Percentiles rank a stretch among this genome's conserved stretches.
phyloP scores from a whole-genome alignment of 2,888 invertebrate genomes.

The Sepiola atlantica region DNA sequence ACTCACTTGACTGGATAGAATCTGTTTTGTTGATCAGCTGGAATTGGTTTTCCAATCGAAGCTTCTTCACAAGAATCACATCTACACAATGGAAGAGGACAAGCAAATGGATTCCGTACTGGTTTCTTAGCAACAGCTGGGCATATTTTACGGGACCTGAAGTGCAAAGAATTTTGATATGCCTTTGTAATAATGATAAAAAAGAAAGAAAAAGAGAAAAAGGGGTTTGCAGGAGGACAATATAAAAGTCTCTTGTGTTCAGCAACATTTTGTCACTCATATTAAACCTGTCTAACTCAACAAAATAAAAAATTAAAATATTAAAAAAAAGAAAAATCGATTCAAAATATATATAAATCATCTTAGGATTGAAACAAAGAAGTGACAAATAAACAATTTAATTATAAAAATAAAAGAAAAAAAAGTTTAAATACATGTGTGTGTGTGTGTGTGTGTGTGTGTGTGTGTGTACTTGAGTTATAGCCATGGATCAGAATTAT shows the following conservation, averaged over 20 bases:
- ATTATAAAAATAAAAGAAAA: too few relatives aligned
- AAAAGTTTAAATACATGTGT: too few relatives aligned
- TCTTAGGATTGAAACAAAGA: too few relatives aligned
- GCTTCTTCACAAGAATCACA: constrained; percentile 61
- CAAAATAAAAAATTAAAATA: not conserved
- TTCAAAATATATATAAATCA: too few relatives aligned
- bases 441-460: too few relatives aligned
- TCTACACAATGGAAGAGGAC: constrained; percentile 64
- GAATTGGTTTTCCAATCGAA: not conserved
- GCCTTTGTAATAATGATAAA: not conserved
- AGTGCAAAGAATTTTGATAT: not conserved
- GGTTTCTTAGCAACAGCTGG: constrained; percentile 47
- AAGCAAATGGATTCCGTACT: constrained; percentile 51
- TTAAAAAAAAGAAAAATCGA: too few relatives aligned
- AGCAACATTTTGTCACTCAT: not conserved
- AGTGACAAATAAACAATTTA: too few relatives aligned
- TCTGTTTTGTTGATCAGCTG: constrained; percentile 24
- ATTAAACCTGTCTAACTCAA: too few relatives aligned
- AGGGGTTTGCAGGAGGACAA: not conserved
- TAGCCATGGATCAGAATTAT: too few relatives aligned
- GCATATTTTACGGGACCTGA: constrained; percentile 32
- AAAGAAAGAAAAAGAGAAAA: too few relatives aligned
- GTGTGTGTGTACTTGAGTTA: too few relatives aligned
- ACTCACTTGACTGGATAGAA: constrained; percentile 40
- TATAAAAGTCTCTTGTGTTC: not conserved